Evolutionary conservation across 30 jellyfish, hydroid and myxozoan genomes (phyloP).

Genomic region (Pelagia noctiluca): DNA sequence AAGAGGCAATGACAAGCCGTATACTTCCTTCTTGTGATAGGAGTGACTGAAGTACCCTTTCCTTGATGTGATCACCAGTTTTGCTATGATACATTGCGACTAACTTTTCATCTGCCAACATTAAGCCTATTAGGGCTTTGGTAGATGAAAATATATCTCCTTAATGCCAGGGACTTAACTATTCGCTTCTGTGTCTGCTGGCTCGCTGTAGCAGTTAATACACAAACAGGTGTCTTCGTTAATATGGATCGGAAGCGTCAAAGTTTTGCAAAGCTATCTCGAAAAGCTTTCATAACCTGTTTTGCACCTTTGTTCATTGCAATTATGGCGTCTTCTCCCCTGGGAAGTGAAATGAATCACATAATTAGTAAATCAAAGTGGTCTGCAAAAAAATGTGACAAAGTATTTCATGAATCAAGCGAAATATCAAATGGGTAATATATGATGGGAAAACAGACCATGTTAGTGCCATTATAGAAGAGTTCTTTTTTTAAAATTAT

Average conservation of each 20-base stretch:
- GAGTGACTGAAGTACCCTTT: slow-evolving; percentile 17
- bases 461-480: too few species aligned
- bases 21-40: slow-evolving; percentile 11
- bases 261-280: slow-evolving; percentile 10
- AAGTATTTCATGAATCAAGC: too few species aligned
- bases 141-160: not conserved
- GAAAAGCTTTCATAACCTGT: slow-evolving; percentile 1
- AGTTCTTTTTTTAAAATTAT: too few species aligned
- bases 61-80: slow-evolving; percentile 9
- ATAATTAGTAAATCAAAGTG: too few species aligned
- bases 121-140: too few species aligned
- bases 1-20: slow-evolving; percentile 16
- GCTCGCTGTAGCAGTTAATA: slow-evolving; percentile 1
- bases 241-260: slow-evolving; percentile 13
- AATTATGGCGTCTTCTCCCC: slow-evolving; percentile 3
- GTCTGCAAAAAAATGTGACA: too few species aligned
- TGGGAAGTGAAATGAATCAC: too few species aligned
- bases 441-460: too few species aligned
- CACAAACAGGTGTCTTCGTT: slow-evolving; percentile 4
- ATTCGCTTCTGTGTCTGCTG: slow-evolving; percentile 5
- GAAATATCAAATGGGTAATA: too few species aligned
- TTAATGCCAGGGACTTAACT: slow-evolving; percentile 13
- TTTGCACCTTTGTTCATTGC: not conserved
- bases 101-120: too few species aligned
- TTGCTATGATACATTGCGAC: slow-evolving; percentile 13